Base-by-base conservation (phyloP, 2,797 vertebrate species). In the Pangasius macronema region DNA sequence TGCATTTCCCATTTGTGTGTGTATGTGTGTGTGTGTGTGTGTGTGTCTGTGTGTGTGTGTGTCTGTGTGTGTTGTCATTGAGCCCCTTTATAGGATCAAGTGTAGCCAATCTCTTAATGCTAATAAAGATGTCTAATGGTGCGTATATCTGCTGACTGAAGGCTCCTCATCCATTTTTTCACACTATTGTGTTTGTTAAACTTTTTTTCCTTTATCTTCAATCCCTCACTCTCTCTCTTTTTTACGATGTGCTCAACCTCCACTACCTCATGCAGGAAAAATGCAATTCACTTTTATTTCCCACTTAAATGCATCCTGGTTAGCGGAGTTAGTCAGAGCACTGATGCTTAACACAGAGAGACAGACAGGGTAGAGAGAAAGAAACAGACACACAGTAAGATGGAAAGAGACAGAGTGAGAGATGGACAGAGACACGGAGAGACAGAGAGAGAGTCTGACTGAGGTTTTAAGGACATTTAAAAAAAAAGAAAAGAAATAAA, bases 191-290 rank as follows among this genome's bases (percentile, higher is more conserved):
- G 42, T 88, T 77, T 46, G 20, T 73, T 83, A 55, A 53, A 20
- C 2, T 5, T 49, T 49, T 49, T 65, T 65, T 65, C 20, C 24
- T 27, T 46, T 10, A 14, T 42, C 5, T 24, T 80, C 5, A 6
- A 33, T 39, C 22, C 18, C 7, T 42, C 70, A 20, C 51, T 72
- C 53, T 73, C 87, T 72, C 63, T 80, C 59, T 84, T 94, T 93
- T 94, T 94, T 85, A 93, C 90, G 91, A 91, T 88, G 83, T 90
- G 88, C 92, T 92, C 91, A 49, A 91, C 92, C 93, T 94, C 94
- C 92, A 94, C 92, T 95, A 95, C 94, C 92, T 96, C 95, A 96
- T 67, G 14, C 91, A 89, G 90, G 92, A 95, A 96, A 95, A 94
- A 95, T 95, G 93, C 91, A 91, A 92, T 89, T 90, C 24, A 88